Evolutionary conservation across 1,140 invertebrate species (phyloP), one percentile per base, ranked within the genome.

Genomic region (Nymphalis io): DNA sequence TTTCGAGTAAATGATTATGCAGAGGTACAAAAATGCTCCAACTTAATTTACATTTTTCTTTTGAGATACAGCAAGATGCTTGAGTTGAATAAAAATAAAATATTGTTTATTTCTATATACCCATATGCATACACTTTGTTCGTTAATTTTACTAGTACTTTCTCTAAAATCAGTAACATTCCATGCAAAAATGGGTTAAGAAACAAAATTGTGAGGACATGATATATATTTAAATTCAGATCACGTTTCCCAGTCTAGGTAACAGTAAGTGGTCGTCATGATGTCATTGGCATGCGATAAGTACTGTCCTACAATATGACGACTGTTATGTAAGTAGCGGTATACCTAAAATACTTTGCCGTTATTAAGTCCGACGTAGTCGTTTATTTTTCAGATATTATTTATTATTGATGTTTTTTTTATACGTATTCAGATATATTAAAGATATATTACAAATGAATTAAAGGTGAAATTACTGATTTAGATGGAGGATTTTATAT

Each of bases 241-340:
- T 81, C 85, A 88, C 85, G 84, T 75, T 62, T 70, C 74, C 66
- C 70, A 75, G 73, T 76, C 76, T 81, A 85, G 78, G 81, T 85
- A 87, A 89, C 84, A 84, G 85, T 89, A 85, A 79, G 83, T 80
- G 72, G 72, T 76, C 79, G 83, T 79, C 79, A 81, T 87, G 87
- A 89, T 88, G 85, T 89, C 87, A 89, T 85, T 83, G 83, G 83
- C 83, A 84, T 87, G 84, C 79, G 78, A 79, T 82, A 82, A 82
- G 71, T 83, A 77, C 73, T 83, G 81, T 82, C 82, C 80, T 76
- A 81, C 78, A 73, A 75, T 82, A 79, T 81, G 76, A 82, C 76
- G 76, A 76, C 68, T 66, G 78, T 87, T 84, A 83, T 82, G 69
- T 84, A 85, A 84, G 76, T 80, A 76, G 75, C 74, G 73, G 75